A percentile compares a stretch with the other conserved stretches of the same genome.
Conservation (phyloP, 2,113 vertebrate genomes). For the Stomatorhinus ivindoensis region DNA sequence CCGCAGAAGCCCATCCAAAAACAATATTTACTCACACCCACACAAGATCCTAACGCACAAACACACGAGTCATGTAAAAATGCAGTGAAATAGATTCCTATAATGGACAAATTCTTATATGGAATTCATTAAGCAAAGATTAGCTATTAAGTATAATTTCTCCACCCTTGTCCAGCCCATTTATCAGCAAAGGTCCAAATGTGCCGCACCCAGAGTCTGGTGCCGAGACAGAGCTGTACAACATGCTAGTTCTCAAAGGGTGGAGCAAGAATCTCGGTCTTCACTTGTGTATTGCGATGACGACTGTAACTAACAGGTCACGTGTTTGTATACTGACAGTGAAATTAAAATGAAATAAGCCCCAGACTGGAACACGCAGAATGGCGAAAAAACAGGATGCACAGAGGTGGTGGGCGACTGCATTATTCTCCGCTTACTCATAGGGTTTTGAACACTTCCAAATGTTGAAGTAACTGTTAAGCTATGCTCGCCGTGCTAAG, state of each 20-base stretch:
- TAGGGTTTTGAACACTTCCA: slow-evolving; percentile 17
- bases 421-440: slow-evolving; percentile 14
- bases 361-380: background rate
- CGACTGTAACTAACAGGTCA: background rate
- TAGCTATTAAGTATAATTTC: background rate
- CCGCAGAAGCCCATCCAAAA: background rate
- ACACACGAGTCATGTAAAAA: background rate
- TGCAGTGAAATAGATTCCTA: background rate
- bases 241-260: background rate
- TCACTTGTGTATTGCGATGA: background rate
- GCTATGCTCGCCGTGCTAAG: background rate
- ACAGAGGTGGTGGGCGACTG: background rate
- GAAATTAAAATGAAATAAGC: background rate
- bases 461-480: background rate
- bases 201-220: background rate
- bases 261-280: background rate
- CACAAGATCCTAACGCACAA: background rate
- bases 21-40: background rate
- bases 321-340: background rate
- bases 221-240: too few relatives aligned
- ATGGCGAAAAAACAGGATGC: background rate
- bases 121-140: background rate
- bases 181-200: background rate
- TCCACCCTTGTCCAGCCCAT: background rate
- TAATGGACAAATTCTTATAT: background rate